Evolutionary conservation across 2,113 vertebrate genomes (phyloP), one percentile per base, ranked within the genome.

Genomic region (Rutilus rutilus): DNA sequence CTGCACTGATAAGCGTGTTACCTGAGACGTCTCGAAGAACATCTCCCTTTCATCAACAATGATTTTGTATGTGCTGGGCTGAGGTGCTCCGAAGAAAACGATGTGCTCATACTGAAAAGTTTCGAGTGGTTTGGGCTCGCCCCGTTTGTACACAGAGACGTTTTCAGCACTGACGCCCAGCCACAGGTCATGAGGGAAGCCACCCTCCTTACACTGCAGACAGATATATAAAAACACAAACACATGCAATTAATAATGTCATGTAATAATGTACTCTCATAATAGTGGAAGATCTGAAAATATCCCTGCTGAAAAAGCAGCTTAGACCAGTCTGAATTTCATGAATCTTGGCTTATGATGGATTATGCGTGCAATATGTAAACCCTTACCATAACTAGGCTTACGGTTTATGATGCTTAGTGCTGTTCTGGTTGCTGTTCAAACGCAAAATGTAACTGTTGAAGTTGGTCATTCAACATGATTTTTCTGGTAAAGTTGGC

Each of bases 21-120:
- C 97, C 96, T 96, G 93, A 21, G 95, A 91, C 1, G 97, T 97
- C 92, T 98, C 97, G 39, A 98, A 98, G 92, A 95, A 97, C 96
- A 98, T 96, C 93, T 98, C 97, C 88, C 97, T 95, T 89, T 97
- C 97, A n/a, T 97, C 97, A 90, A 97, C 97, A 0, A 96, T 97
- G 85, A 98, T 95, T 92, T 97, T 97, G 94, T 97, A 98, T 89
- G 97, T 97, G 92, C 95, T 97, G 78, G 95, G 94, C 87, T 97
- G 97, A 0, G 97, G 97, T 4, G 96, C 96, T 45, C 97, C 97
- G 0, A 98, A 98, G 94, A 97, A 98, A 86, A 97, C 96, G 65
- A 98, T 98, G 86, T 97, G 97, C 60, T 97, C 97, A 0, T 98
- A 98, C 88, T 96, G 96, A 91, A 98, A 98, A 36, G 96, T 97